Evolutionary conservation across 2,113 vertebrate genomes (phyloP).

Genomic region (Muscicapa adusta): DNA sequence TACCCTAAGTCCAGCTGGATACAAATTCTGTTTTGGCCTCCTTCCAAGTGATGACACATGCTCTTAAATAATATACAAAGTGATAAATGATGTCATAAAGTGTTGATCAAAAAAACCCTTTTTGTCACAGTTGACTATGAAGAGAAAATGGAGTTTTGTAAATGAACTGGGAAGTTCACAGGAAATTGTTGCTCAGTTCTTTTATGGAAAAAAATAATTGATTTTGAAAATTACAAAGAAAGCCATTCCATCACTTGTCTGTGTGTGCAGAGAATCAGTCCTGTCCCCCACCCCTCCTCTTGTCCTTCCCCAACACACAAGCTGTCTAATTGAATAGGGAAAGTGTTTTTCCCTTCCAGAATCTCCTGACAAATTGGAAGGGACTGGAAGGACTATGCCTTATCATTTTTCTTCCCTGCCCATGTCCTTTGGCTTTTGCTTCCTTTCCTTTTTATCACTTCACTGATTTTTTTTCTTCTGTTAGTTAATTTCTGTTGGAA

Average conservation of each 20-base stretch:
- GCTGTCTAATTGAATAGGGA: background rate
- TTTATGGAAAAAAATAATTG: background rate
- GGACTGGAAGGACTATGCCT: background rate
- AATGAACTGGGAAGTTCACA: background rate
- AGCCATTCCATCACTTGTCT: background rate
- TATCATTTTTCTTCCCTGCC: background rate
- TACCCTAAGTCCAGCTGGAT: background rate
- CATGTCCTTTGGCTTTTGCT: background rate
- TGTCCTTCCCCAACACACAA: background rate
- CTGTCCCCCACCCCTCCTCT: background rate
- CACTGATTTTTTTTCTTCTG: background rate
- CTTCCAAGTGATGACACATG: background rate
- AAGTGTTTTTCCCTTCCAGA: background rate
- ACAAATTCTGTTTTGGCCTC: background rate
- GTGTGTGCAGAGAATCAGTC: rapidly evolving
- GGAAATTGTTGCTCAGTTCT: background rate
- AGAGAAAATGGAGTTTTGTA: background rate
- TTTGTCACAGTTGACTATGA: background rate
- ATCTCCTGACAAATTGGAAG: background rate
- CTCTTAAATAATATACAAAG: background rate
- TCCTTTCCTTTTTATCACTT: background rate
- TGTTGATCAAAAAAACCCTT: background rate
- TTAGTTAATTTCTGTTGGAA: background rate
- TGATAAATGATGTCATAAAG: background rate
- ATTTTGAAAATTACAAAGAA: background rate